Evolutionary conservation across 2,797 vertebrate genomes (phyloP), one percentile per base, ranked within the genome.

Genomic region (Lates japonicus): DNA sequence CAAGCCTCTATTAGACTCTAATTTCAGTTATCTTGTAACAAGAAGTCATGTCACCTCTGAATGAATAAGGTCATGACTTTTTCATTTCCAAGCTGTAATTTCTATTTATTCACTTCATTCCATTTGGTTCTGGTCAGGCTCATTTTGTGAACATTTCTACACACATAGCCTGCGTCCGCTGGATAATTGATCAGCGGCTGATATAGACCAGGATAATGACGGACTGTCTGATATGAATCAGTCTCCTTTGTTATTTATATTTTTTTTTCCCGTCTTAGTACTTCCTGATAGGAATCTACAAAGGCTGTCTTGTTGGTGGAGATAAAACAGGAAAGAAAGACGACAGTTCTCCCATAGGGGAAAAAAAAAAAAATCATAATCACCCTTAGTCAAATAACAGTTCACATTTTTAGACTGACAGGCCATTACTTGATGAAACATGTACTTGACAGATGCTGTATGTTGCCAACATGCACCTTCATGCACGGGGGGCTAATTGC

Each of bases 401-500:
- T 60, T 80, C 16, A 59, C 60, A n/a, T 68, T 71, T 82, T 81
- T 46, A 80, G 86, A 86, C n/a, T 74, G 85, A 82, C 76, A 76
- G 67, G 46, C 54, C 48, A 61, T 79, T 62, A 48, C 67, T 74
- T 82, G 73, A 87, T 69, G 62, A 82, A 65, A 85, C 54, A 76
- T 60, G 62, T 31, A 14, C 71, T 66, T 80, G 80, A 70, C 77
- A 72, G 63, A 10, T 42, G 62, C 52, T 76, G 72, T 19, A 73
- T 66, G 66, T 75, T 60, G 71, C 71, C 2, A 57, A 68, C 65
- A 44, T 68, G 54, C 74, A 74, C 64, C 62, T 74, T 2, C 4
- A 69, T 70, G 68, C 77, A 73, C 85, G 44, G 81, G 76, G 85
- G 90, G 87, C 74, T 91, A 92, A 90, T 88, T 91, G 87, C 87